phyloP scores from a whole-genome alignment of 1,140 invertebrate genomes.

The Babylonia areolata region DNA sequence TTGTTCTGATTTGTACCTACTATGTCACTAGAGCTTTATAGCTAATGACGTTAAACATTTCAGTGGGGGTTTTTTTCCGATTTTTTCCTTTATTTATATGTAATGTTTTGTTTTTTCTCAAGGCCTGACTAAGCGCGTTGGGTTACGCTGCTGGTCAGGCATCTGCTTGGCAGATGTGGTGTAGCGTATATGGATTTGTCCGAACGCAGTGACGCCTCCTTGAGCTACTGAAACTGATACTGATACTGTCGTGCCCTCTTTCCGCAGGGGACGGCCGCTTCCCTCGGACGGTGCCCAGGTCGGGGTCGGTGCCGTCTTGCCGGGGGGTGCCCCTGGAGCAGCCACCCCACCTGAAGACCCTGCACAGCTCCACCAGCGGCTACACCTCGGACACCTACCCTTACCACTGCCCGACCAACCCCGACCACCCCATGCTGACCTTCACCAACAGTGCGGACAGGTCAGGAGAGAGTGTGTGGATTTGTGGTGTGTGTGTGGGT shows the following conservation, averaged over 20 bases:
- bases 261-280: conserved; percentile 57
- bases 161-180: no score
- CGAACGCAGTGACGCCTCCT: no score
- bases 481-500: no score
- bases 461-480: conserved; percentile 34
- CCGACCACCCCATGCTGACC: conserved; percentile 46
- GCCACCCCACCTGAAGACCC: conserved; percentile 35
- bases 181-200: no score
- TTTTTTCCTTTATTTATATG: neutral
- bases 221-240: no score
- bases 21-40: neutral
- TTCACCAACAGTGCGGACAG: conserved; percentile 57
- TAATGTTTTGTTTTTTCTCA: neutral
- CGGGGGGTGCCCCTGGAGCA: conserved; percentile 40
- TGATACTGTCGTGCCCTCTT: neutral
- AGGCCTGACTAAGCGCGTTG: no score
- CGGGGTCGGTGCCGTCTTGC: conserved; percentile 75
- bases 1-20: neutral
- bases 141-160: no score
- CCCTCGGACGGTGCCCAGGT: conserved; percentile 60
- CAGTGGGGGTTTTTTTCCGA: no score
- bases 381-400: conserved; percentile 57
- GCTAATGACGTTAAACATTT: neutral
- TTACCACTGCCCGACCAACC: conserved; percentile 51
- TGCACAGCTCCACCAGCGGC: conserved; percentile 42